Conservation (phyloP, 2,888 invertebrate species). For the Diachrysia chrysitis region DNA sequence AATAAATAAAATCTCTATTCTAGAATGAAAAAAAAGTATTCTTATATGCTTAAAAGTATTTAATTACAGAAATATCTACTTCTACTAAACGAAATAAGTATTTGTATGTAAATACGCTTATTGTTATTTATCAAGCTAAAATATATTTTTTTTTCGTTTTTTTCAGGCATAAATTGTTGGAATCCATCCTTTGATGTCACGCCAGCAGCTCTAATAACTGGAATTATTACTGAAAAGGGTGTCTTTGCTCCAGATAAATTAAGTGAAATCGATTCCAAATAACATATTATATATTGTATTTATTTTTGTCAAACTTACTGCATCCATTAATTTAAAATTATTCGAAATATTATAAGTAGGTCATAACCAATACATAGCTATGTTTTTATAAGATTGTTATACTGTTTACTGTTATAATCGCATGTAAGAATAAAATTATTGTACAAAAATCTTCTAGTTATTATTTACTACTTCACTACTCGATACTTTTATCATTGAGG, state of each 20-base stretch:
- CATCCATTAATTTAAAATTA: slow-evolving; percentile 46
- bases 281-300: slow-evolving; percentile 43
- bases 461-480: background rate
- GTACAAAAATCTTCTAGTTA: slow-evolving; percentile 31
- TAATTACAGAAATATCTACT: no score
- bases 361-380: slow-evolving; percentile 48
- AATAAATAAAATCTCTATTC: no score
- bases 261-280: slow-evolving; percentile 67
- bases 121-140: no score
- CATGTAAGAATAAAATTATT: slow-evolving; percentile 62
- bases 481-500: no score
- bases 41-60: no score
- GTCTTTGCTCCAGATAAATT: slow-evolving; percentile 91
- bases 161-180: slow-evolving; percentile 96
- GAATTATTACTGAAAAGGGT: slow-evolving; percentile 98
- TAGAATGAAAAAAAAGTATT: no score
- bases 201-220: slow-evolving; percentile 96
- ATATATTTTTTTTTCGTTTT: no score
- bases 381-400: slow-evolving; percentile 63
- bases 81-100: no score
- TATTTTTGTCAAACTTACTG: slow-evolving; percentile 35
- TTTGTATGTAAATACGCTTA: no score
- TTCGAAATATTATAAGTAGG: slow-evolving; percentile 53
- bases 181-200: slow-evolving; percentile 99
- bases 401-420: slow-evolving; percentile 61